These are phyloP conservation scores for Clarias gariepinus DNA, from an alignment of 2,113 vertebrate species.

Conservation along the genomic window DNA sequence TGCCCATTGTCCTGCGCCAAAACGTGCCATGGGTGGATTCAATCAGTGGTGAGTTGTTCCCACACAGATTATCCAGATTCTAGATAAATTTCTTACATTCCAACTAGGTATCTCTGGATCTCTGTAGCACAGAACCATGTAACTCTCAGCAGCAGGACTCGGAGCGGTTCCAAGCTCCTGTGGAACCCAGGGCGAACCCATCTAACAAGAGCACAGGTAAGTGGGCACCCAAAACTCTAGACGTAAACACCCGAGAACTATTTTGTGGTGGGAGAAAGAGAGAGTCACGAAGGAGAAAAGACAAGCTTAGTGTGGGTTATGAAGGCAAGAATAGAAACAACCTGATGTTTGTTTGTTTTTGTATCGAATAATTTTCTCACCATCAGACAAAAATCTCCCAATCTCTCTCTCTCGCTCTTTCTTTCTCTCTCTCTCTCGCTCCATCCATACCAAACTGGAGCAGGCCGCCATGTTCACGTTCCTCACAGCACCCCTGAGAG, in stretches of 20 bases:
- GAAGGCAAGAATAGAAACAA: background rate
- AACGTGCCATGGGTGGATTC: conserved; percentile 17
- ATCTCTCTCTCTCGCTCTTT: background rate
- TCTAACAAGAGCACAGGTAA: conserved; percentile 20
- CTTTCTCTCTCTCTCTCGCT: conserved; percentile 13
- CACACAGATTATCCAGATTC: conserved; percentile 29
- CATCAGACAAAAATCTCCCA: background rate
- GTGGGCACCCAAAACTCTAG: conserved; percentile 34
- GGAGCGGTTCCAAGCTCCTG: background rate
- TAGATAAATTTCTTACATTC: background rate
- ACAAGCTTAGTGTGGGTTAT: background rate
- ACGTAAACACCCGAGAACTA: conserved; percentile 22
- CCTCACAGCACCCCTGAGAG: conserved; percentile 1
- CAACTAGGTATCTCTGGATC: background rate
- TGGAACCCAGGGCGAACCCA: background rate
- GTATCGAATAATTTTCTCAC: background rate
- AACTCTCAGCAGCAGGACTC: background rate
- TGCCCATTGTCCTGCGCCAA: background rate
- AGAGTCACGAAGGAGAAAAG: background rate
- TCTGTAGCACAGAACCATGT: background rate
- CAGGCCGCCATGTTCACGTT: conserved; percentile 1
- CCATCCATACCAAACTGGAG: background rate
- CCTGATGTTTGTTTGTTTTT: background rate
- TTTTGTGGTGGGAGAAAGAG: background rate
- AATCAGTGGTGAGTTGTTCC: background rate